phyloP scores from a whole-genome alignment of 2,113 vertebrate genomes.

The Eclectus roratus region DNA sequence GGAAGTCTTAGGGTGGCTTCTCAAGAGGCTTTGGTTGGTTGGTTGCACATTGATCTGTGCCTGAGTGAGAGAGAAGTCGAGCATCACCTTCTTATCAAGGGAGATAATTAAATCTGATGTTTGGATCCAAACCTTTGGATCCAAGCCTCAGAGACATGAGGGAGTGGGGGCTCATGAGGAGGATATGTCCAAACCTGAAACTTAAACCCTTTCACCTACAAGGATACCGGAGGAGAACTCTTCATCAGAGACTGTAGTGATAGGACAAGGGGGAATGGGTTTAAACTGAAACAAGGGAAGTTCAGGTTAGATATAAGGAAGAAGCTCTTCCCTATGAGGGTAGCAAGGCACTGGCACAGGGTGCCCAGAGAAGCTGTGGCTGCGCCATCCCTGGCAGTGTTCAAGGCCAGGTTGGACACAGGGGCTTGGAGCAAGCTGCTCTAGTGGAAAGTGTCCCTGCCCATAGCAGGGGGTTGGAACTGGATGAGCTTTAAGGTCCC shows the following conservation, averaged over 20 bases:
- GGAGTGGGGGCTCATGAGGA: not conserved
- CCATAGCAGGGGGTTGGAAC: not conserved
- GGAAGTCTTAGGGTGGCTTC: not conserved
- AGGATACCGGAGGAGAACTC: not conserved
- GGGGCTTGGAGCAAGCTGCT: not conserved
- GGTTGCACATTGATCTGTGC: not conserved
- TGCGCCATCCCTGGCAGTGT: not conserved
- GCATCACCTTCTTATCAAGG: not conserved
- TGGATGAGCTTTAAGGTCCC: not conserved
- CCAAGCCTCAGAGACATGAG: rapidly evolving
- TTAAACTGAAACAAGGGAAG: not conserved
- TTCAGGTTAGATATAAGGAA: not conserved
- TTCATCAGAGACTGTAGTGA: not conserved
- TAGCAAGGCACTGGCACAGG: not conserved
- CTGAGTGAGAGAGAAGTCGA: not conserved
- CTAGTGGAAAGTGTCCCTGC: not conserved
- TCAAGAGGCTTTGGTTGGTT: not conserved
- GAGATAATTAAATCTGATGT: not conserved
- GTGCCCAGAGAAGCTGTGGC: not conserved
- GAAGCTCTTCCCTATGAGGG: not conserved
- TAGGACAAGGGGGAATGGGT: not conserved
- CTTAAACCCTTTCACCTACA: not conserved
- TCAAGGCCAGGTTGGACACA: not conserved
- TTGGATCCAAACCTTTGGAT: not conserved
- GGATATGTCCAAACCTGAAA: not conserved